Evolutionary conservation across 2,113 vertebrate species (phyloP), one percentile per base, ranked within the genome.

Genomic region (Phrynosoma blainvillii): DNA sequence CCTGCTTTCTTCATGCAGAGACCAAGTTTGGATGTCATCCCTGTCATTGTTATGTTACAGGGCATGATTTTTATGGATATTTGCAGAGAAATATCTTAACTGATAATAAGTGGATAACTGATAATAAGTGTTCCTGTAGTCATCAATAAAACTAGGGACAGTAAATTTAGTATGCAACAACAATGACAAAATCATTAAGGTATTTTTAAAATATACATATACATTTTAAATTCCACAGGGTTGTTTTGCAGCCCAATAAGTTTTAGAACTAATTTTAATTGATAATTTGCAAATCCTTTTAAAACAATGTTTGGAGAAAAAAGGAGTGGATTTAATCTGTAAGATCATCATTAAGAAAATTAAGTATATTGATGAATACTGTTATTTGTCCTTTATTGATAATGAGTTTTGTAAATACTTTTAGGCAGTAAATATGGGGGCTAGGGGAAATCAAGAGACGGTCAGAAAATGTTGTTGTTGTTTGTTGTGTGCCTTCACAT

Each of bases 241-340:
- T 89, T 90, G 92, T 89, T 78, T 87, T 70, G 87, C 86, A 92
- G 92, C 86, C 82, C 88, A 89, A 89, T 90, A 84, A 92, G 88
- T 70, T 85, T 89, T 89, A 59, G 42, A 87, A 77, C 92, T 92
- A 95, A 94, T 94, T 93, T 95, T 94, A 91, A 94, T 87, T 84
- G 88, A 89, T 79, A 90, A 66, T 90, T 90, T 89, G 90, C 79
- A 90, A 93, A 86, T 77, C 56, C 73, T 88, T 78, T 68, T 87
- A 92, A 91, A 91, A 89, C 47, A 93, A 77, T 32, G 91, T 91
- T 88, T 62, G 65, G 88, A 88, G 92, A 92, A 90, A 85, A 82
- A 87, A 79, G 47, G 32, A 90, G 40, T 78, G 68, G 74, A 82
- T 36, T 36, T 32, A 71, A 90, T 65, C 62, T 40, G n/a, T 40